A percentile compares a stretch with the other conserved stretches of the same genome.
phyloP scores from a whole-genome alignment of 92 coral and sea anemone species.

The Parazoanthus swiftii region DNA sequence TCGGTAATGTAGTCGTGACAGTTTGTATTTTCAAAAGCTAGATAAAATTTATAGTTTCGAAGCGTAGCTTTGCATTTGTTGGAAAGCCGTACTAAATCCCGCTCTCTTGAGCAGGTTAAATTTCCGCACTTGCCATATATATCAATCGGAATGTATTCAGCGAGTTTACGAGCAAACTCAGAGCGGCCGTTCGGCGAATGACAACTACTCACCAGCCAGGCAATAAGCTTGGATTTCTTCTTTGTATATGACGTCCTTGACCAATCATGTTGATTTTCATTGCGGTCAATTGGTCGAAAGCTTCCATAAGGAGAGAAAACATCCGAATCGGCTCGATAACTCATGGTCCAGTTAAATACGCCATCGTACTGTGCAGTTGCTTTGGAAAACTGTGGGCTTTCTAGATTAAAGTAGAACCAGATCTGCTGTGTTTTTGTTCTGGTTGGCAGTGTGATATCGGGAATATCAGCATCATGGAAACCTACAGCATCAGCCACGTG shows the following conservation, averaged over 20 bases:
- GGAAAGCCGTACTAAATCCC: too few species aligned
- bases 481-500: conserved; percentile 52
- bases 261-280: not conserved
- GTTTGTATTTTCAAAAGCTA: conserved; percentile 61
- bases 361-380: conserved; percentile 20
- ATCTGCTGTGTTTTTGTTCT: conserved; percentile 45
- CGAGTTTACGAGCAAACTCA: conserved; percentile 34
- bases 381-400: conserved; percentile 55
- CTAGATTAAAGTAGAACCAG: conserved; percentile 61
- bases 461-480: conserved; percentile 64
- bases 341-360: conserved; percentile 66
- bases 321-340: conserved; percentile 56
- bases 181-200: conserved; percentile 41
- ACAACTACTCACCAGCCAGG: conserved; percentile 55
- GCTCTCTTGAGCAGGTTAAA: not conserved
- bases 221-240: conserved; percentile 44
- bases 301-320: conserved; percentile 60
- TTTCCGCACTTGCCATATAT: conserved; percentile 56
- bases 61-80: conserved; percentile 10
- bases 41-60: conserved; percentile 50
- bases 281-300: conserved; percentile 45
- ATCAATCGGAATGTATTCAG: conserved; percentile 44
- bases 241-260: not conserved
- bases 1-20: conserved; percentile 64
- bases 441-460: conserved; percentile 38